Evolutionary conservation across 2,113 vertebrate genomes (phyloP).

Genomic region (Cromileptes altivelis): DNA sequence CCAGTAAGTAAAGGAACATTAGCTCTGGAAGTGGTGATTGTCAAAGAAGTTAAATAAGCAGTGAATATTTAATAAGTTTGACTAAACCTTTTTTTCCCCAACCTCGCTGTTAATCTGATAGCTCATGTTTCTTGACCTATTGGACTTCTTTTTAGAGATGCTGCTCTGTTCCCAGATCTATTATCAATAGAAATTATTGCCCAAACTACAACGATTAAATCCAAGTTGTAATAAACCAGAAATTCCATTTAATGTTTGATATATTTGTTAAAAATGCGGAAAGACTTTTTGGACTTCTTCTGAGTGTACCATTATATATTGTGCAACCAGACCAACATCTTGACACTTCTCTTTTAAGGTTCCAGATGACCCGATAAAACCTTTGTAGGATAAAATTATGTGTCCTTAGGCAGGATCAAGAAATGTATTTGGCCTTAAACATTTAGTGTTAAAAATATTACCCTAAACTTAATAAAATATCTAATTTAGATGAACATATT

Average conservation of each 20-base stretch:
- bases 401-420: not conserved
- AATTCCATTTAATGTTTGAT: too few species aligned
- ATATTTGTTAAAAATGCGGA: not conserved
- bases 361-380: not conserved
- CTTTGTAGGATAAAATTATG: not conserved
- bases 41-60: not conserved
- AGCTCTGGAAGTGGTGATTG: not conserved
- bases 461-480: not conserved
- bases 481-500: not conserved
- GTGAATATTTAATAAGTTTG: not conserved
- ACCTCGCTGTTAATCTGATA: not conserved
- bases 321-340: not conserved
- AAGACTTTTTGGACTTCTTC: not conserved
- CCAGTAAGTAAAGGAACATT: conserved; percentile 86
- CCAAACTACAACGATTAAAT: not conserved
- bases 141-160: not conserved
- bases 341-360: not conserved
- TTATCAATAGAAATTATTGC: not conserved
- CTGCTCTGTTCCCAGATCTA: not conserved
- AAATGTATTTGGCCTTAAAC: not conserved
- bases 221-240: not conserved
- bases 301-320: not conserved
- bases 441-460: not conserved
- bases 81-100: not conserved
- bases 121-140: not conserved